Evolutionary conservation across 1,140 invertebrate species (phyloP), one percentile per base, ranked within the genome.

Genomic region (Steinernema khuongi): DNA sequence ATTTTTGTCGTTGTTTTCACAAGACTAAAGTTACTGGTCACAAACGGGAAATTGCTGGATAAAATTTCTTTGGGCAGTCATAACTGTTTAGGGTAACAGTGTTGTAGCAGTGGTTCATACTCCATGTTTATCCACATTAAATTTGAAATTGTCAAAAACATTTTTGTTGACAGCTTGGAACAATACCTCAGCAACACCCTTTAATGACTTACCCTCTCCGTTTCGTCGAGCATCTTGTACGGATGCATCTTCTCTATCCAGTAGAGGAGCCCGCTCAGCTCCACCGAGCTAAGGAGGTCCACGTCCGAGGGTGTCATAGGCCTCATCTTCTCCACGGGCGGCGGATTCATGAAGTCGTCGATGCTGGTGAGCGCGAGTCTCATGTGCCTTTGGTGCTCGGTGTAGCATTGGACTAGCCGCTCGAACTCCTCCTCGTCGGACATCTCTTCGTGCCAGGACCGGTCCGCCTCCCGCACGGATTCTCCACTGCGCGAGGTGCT

Each of bases 241-340:
- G 77, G 77, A 14, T 73, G 41, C 22, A 79, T 68, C 70, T 78
- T 78, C 67, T 78, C 77, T 18, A 78, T 71, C 77, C 77, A 78
- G 33, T 70, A 78, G 29, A 78, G 67, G 1, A 78, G 43, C 19
- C 75, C 77, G 31, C 67, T 73, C 60, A 78, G 31, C 33, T 78
- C 77, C 1, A 74, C 72, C 0, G 70, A 76, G 2, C 73, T 76
- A 72, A 78, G 31, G 17, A 74, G 71, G 70, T 79, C 60, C 18
- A 78, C 68, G 67, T 78, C 77, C 1, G 30, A 11, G 1, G 76
- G 73, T 17, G 44, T 43, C 76, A 77, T 78, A 43, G 44, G 18
- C 17, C 77, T 66, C 14, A 78, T 41, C 18, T 44, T 71, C 28
- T 22, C 74, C 32, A 7, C 71, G 74, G 29, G 43, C 67, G 0